Base-by-base conservation (phyloP, 2,888 invertebrate genomes). In the Exephanes ischioxanthus region DNA sequence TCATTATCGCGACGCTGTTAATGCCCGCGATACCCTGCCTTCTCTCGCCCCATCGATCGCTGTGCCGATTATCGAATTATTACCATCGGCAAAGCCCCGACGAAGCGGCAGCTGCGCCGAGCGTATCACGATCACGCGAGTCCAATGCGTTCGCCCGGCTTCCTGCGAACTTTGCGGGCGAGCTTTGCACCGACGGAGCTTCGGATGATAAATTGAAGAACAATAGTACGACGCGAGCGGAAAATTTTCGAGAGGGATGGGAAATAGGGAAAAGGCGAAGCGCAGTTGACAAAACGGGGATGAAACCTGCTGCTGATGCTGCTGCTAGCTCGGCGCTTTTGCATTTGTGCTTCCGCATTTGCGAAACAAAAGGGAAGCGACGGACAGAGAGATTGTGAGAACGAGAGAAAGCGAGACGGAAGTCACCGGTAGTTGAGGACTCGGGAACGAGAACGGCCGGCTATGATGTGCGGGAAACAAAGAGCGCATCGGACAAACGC, bases 401-500 rank as follows among this genome's bases (percentile, higher is more conserved):
- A 58, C 33, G 9, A n/a, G 26, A 51, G 68, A 41, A 5, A 11
- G 5, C 16, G 30, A 37, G 41, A 66, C 33, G 14, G 76, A 51
- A 76, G 37, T 22, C 61, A 19, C 41, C 55, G 22, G 9, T 26
- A 22, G 58, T 63, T 30, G 63, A 33, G 73, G 9, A 45, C 48
- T 33, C 48, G 51, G 33, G 19, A 33, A 58, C 14, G 58, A 16
- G 16, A 66, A 76, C 37, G 51, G 51, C 16, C 33, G 66, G 2
- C 33, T 63, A 16, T 33, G 16, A n/a, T 30, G 26, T 30, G 68
- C 53, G 51, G 19, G 22, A 71, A 86, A 88, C 86, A 90, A 89
- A 86, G 86, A 83, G 86, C 71, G 37, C 84, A 84, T 83, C 76
- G 80, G 83, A 83, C 86, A 79, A 81, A 80, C 61, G 61, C 51